Evolutionary conservation across 2,888 invertebrate species (phyloP), one percentile per base, ranked within the genome.

Genomic region (Heliconius erato): DNA sequence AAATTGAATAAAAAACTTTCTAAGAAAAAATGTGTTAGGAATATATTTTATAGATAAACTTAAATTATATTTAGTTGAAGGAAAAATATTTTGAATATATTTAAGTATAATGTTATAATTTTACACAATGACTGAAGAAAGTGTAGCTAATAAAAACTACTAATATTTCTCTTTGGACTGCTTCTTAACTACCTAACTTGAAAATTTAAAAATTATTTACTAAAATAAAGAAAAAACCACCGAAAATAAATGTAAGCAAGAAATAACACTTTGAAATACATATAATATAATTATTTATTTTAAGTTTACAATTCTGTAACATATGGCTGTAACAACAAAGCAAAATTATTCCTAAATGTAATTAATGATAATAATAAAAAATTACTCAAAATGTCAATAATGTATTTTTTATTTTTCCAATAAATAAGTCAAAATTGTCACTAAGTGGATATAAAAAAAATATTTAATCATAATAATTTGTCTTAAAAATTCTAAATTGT

Each of bases 211-310:
- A 72, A n/a, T 44, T 16, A 40, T 26, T 9, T 35, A 35, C 32
- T 76, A 40, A 76, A 76, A 63, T 76, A 76, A 54, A 74, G 63
- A 76, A 63, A 63, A 32, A 63, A 76, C 76, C 76, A 76, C 76
- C 76, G 76, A 76, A n/a, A 76, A 63, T 76, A 76, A 63, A 35
- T 63, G 76, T 76, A 76, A 76, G 76, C 32, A 40, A 40, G 40
- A 40, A 76, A 59, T 12, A 40, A 63, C 26, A 63, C 35, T 35
- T 71, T 26, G 35, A 63, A 76, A 63, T 63, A 76, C 6, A n/a
- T 14, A 35, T 63, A 76, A 63, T 74, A 26, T 72, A 49, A 67
- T 78, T 14, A 72, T 72, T 23, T 44, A 28, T 26, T 72, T 28
- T 67, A 72, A 26, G 28, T 79, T 78, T 79, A 49, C 44, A 26